Base-by-base conservation (phyloP, 1,140 invertebrate species). In the Leptonema lineaticorne region DNA sequence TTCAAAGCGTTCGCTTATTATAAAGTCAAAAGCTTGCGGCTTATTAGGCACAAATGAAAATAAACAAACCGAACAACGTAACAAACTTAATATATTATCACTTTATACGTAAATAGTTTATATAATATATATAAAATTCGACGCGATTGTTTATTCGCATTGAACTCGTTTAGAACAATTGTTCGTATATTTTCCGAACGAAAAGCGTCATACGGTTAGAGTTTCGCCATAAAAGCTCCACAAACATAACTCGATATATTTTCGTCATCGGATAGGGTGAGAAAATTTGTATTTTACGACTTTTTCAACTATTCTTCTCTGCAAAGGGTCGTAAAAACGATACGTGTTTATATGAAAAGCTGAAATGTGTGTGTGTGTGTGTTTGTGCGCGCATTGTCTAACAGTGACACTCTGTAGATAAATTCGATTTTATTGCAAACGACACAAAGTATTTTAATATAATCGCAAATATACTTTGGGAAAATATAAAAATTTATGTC, bases 201-300 rank as follows among this genome's bases (percentile, higher is more conserved):
- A 4, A 14, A 45, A 45, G 16, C 37, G 37, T 45, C 50, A 24
- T 22, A 24, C 50, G 27, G 20, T 50, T 64, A 64, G 33, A 64
- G 45, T 64, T 64, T 45, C n/a, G 62, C 11, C 62, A 64, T 64
- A 64, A 64, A 64, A 41, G 33, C 28, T 64, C 62, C 45, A 30
- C 41, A 30, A 6, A 18, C 37, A 64, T 64, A 64, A 45, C 45
- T 28, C 62, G 62, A 64, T 64, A 64, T 45, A 64, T 64, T 64
- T 63, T 64, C 45, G 62, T 64, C 62, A 64, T 64, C 45, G 33
- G 46, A 37, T 29, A 26, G 62, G 62, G 62, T 37, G 62, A 64
- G 62, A 64, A 64, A 45, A 50, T 27, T 45, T 28, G 62, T 64
- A 18, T 62, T 64, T 64, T 64, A 64, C 45, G 62, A 64, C 62